phyloP scores from a whole-genome alignment of 2,797 vertebrate genomes.

The Percopsis omiscomaycus region DNA sequence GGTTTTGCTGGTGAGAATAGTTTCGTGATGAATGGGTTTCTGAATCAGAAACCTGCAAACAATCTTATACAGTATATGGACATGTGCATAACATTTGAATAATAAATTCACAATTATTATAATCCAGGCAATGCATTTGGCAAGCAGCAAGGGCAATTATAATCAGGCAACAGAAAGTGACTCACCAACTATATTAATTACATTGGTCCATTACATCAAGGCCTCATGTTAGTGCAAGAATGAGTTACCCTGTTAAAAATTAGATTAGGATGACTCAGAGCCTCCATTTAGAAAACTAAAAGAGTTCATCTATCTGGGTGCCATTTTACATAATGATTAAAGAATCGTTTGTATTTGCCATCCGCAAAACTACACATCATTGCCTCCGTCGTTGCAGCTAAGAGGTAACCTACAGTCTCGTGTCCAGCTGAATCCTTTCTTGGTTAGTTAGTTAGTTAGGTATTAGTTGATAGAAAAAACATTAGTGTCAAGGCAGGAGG shows the following conservation, averaged over 20 bases:
- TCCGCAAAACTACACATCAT: constrained; percentile 41
- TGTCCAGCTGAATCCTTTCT: constrained; percentile 58
- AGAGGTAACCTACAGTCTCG: constrained; percentile 31
- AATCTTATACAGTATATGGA: constrained; percentile 22
- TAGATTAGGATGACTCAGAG: constrained; percentile 18
- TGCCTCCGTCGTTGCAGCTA: constrained; percentile 28
- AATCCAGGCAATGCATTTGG: constrained; percentile 40
- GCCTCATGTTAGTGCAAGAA: constrained; percentile 69
- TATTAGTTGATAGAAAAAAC: constrained; percentile 27
- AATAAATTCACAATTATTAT: constrained; percentile 41
- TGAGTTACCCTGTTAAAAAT: constrained; percentile 58
- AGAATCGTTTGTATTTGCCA: constrained; percentile 29
- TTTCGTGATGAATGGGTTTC: constrained; percentile 40
- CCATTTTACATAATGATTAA: constrained; percentile 32
- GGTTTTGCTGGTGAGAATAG: constrained; percentile 65
- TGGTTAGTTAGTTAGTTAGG: constrained; percentile 50
- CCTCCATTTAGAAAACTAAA: constrained; percentile 64
- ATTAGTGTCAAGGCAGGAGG: constrained; percentile 11
- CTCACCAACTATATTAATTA: constrained; percentile 18
- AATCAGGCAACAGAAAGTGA: constrained; percentile 44
- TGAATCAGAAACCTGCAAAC: constrained; percentile 31
- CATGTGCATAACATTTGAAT: constrained; percentile 33
- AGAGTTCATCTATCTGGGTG: constrained; percentile 20
- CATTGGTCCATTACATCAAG: constrained; percentile 60
- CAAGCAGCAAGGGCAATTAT: constrained; percentile 48